These are phyloP conservation scores for Gandaritis pyraliata DNA, from an alignment of 2,888 invertebrate species.

Conservation along the genomic window DNA sequence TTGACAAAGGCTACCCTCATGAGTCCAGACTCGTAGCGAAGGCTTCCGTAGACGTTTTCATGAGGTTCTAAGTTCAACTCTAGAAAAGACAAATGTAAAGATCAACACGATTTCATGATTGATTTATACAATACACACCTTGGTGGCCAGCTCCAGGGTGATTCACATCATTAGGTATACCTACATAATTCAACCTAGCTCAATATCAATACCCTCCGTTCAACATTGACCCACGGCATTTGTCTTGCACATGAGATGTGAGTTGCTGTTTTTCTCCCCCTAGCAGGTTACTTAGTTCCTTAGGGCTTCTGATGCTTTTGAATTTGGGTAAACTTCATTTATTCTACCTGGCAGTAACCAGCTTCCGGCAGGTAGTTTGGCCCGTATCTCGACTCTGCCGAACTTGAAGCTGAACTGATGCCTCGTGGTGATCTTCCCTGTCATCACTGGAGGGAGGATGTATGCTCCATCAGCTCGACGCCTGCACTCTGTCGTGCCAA, in stretches of 20 bases:
- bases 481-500: constrained; percentile 74
- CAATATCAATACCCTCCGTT: no score
- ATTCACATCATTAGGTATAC: no score
- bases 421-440: constrained; percentile 87
- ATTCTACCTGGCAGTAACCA: constrained; percentile 89
- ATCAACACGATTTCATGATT: background rate
- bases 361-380: constrained; percentile 89
- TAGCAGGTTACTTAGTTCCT: no score
- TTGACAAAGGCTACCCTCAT: constrained; percentile 89
- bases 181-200: no score
- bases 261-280: no score
- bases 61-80: constrained; percentile 88
- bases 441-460: constrained; percentile 88
- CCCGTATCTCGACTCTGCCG: constrained; percentile 88
- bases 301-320: no score
- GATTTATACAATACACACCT: background rate
- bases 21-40: constrained; percentile 87
- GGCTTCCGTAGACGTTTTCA: constrained; percentile 86
- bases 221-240: no score
- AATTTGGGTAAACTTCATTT: no score
- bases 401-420: constrained; percentile 87
- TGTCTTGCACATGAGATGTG: no score
- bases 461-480: constrained; percentile 75
- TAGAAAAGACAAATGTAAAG: constrained; percentile 52
- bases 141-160: no score